A percentile compares a stretch with the other conserved stretches of the same genome.
These are phyloP conservation scores for Vombatus ursinus DNA, from an alignment of 2,113 vertebrate species.

Conservation along the genomic window DNA sequence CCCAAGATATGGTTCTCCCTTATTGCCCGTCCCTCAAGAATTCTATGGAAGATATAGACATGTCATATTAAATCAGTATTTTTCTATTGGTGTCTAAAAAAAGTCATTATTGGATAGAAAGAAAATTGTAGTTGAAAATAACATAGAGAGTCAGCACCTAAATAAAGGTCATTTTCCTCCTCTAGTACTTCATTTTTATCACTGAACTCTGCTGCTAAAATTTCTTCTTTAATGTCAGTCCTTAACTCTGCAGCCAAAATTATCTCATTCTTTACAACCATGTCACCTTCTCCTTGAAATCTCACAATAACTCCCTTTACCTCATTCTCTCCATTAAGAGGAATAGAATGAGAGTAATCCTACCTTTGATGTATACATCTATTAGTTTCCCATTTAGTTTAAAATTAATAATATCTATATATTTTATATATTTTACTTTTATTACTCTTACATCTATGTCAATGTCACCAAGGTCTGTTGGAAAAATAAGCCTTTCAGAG, in stretches of 20 bases:
- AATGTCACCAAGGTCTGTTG: not conserved
- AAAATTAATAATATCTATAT: not conserved
- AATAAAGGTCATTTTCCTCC: not conserved
- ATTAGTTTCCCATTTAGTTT: not conserved
- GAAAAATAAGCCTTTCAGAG: not conserved
- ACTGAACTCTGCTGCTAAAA: slow-evolving; percentile 16
- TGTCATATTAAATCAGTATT: slow-evolving; percentile 7
- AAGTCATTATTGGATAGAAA: slow-evolving; percentile 23
- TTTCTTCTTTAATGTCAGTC: not conserved
- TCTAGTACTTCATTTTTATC: not conserved
- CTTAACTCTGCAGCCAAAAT: not conserved
- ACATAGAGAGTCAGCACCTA: not conserved
- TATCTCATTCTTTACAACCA: not conserved
- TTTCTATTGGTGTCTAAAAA: not conserved
- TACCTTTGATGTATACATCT: not conserved
- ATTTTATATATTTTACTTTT: not conserved
- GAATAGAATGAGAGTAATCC: not conserved
- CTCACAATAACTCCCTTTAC: not conserved
- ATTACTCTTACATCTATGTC: not conserved
- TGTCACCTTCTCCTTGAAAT: slow-evolving; percentile 15
- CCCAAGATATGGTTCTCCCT: not conserved
- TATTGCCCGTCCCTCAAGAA: not conserved
- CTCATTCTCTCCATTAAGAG: not conserved
- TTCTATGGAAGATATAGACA: not conserved
- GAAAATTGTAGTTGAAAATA: slow-evolving; percentile 16